Conservation (phyloP, 2,888 invertebrate genomes). For the Parnassius glacialis region DNA sequence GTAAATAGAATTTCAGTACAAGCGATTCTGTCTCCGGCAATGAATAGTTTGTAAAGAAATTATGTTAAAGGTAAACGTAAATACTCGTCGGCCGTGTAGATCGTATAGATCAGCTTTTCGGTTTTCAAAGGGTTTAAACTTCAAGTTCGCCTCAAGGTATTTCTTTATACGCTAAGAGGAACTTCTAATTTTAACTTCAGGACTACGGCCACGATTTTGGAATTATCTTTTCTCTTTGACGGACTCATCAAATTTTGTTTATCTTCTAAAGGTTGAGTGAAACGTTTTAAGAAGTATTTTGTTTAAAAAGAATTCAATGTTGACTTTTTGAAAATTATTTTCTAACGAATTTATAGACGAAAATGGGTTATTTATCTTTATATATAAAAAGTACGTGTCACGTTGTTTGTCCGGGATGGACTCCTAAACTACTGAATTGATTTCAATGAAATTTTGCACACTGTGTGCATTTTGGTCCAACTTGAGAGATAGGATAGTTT, state of each 20-base stretch:
- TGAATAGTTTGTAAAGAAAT: slow-evolving; percentile 19
- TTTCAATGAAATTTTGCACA: no score
- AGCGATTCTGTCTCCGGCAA: not conserved
- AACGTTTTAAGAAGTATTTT: slow-evolving; percentile 1
- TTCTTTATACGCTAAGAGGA: slow-evolving; percentile 70
- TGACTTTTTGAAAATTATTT: not conserved
- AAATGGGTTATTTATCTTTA: no score
- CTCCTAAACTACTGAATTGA: no score
- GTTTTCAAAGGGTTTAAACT: slow-evolving; percentile 68
- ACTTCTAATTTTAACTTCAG: slow-evolving; percentile 76
- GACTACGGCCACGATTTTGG: slow-evolving; percentile 63
- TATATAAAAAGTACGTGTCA: no score
- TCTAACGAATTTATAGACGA: no score
- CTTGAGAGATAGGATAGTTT: no score
- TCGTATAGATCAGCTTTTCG: slow-evolving; percentile 64
- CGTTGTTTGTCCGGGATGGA: no score
- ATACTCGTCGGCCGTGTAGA: slow-evolving; percentile 40
- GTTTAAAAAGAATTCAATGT: not conserved
- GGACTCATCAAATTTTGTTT: slow-evolving; percentile 63
- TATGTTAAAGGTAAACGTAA: slow-evolving; percentile 29
- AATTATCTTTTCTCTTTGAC: slow-evolving; percentile 66
- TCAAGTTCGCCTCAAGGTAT: slow-evolving; percentile 67
- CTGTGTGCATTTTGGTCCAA: no score
- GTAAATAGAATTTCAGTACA: not conserved
- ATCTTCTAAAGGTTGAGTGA: slow-evolving; percentile 48